Conservation (phyloP, 2,113 vertebrate species). For the Chelonoidis abingdonii region DNA sequence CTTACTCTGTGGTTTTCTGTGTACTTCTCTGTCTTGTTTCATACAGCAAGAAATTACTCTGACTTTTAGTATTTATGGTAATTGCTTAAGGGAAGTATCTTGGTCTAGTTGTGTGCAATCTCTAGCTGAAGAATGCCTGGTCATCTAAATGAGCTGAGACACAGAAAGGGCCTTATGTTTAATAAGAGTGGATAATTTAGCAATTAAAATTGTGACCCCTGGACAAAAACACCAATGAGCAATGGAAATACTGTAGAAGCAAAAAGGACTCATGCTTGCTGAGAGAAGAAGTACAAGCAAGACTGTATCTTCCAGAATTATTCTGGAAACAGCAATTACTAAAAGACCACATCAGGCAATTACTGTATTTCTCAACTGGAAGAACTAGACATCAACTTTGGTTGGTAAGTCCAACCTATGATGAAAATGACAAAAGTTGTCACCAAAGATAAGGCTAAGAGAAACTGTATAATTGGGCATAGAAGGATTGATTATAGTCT, state of each 20-base stretch:
- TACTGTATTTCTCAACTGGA: background rate
- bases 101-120: background rate
- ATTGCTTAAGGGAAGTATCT: background rate
- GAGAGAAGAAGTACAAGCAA: background rate
- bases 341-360: fast-evolving
- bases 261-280: background rate
- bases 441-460: background rate
- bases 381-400: background rate
- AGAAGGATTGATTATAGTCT: constrained; percentile 62
- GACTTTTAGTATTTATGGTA: background rate
- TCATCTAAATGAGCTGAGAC: background rate
- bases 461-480: constrained; percentile 52
- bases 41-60: background rate
- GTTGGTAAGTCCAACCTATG: background rate
- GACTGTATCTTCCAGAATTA: background rate
- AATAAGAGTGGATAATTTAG: background rate
- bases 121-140: background rate
- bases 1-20: background rate
- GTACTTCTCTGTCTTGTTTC: background rate
- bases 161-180: background rate
- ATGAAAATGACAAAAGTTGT: background rate
- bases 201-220: background rate
- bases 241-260: background rate
- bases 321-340: background rate
- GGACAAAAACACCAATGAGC: background rate